A percentile compares a stretch with the other conserved stretches of the same genome.
Evolutionary conservation across 2,113 vertebrate genomes (phyloP).

Genomic region (Boulengeromyrus knoepffleri): DNA sequence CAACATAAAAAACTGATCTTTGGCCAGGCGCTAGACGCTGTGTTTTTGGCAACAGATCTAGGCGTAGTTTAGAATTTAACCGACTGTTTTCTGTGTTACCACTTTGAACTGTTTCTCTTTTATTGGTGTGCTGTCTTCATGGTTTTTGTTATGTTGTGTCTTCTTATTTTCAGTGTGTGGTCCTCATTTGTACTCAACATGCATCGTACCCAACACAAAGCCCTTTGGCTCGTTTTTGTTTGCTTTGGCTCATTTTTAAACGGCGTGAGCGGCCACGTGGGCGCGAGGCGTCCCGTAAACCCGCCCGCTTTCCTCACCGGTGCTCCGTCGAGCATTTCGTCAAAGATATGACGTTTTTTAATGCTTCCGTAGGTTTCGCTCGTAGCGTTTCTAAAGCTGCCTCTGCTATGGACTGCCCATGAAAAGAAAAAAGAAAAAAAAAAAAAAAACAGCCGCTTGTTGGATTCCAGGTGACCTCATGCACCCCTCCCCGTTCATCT

Average conservation of each 20-base stretch:
- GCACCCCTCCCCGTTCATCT: conserved; percentile 16
- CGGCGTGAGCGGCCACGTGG: too few relatives aligned
- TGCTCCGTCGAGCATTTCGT: neutral
- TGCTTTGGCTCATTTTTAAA: neutral
- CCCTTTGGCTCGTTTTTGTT: neutral
- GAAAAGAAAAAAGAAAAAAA: neutral
- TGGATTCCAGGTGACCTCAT: conserved; percentile 4
- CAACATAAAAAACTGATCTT: neutral
- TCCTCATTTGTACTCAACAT: neutral
- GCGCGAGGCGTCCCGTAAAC: neutral
- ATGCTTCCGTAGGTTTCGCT: conserved; percentile 16
- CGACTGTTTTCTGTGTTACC: neutral
- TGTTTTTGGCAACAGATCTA: neutral
- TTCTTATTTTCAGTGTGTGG: neutral
- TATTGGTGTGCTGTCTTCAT: neutral
- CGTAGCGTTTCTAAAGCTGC: conserved; percentile 5
- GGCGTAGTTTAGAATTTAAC: neutral
- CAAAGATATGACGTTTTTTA: conserved; percentile 1
- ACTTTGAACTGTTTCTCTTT: neutral
- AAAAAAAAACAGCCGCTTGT: neutral
- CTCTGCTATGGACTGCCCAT: neutral
- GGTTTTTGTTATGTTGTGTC: neutral
- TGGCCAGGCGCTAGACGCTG: conserved; percentile 1
- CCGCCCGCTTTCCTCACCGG: neutral
- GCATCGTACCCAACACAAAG: conserved; percentile 7